These are phyloP conservation scores for Lepilemur ruficaudatus DNA, from an alignment of 2,797 vertebrate species.

Conservation along the genomic window DNA sequence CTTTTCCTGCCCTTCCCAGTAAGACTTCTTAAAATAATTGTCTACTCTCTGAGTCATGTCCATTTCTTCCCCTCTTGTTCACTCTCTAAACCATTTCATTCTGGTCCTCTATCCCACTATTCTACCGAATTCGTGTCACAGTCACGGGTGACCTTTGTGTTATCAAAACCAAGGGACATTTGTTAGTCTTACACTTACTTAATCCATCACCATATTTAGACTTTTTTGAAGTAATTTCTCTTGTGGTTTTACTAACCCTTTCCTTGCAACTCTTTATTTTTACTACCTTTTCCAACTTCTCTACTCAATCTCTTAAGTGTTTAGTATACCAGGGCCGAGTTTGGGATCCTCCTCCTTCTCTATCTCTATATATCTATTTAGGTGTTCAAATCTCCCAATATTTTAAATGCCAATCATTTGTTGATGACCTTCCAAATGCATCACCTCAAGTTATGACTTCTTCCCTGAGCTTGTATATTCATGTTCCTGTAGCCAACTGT, in stretches of 20 bases:
- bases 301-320: neutral
- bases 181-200: neutral
- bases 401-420: neutral
- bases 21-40: neutral
- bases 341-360: neutral
- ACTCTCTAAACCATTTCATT: neutral
- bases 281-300: neutral
- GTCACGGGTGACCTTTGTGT: neutral
- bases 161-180: neutral
- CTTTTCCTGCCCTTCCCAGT: neutral
- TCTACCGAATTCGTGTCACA: neutral
- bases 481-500: neutral
- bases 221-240: neutral
- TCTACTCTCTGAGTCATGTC: neutral
- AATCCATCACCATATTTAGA: no score
- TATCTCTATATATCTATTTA: neutral
- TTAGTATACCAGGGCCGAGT: no score
- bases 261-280: neutral
- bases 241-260: neutral
- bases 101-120: fast-evolving
- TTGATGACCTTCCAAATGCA: neutral
- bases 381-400: neutral
- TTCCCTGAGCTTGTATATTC: neutral
- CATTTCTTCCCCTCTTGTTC: neutral
- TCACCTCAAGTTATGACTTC: neutral